Conservation (phyloP, 2,113 vertebrate species). For the Labeo catla region DNA sequence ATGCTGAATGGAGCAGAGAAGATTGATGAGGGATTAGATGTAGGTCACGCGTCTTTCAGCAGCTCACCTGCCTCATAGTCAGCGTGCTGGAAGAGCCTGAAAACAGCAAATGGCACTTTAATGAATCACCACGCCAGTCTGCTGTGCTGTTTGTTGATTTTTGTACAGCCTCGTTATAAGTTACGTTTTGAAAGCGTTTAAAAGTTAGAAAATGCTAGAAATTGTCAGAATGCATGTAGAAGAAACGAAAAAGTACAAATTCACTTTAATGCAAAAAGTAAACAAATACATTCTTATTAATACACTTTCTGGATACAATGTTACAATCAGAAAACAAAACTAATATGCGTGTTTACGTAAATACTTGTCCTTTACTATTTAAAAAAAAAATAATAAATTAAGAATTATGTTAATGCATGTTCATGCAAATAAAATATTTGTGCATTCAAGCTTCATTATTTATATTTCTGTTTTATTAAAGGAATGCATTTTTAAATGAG, state of each 20-base stretch:
- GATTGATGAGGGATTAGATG: conserved; percentile 71
- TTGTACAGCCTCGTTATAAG: neutral
- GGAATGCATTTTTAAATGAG: neutral
- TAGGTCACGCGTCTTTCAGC: conserved; percentile 61
- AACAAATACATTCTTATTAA: neutral
- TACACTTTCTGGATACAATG: neutral
- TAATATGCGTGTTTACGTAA: neutral
- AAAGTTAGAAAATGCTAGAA: neutral
- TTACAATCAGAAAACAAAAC: neutral
- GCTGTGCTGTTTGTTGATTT: neutral
- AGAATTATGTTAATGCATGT: neutral
- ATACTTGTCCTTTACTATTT: neutral
- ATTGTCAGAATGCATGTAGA: neutral
- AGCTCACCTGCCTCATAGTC: conserved; percentile 32
- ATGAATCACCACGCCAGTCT: neutral
- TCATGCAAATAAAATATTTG: neutral
- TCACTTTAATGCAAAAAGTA: neutral
- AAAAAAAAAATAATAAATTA: neutral
- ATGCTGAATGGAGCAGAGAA: conserved; percentile 59
- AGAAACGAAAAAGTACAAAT: neutral
- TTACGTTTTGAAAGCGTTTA: neutral
- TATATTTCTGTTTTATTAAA: neutral
- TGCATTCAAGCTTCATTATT: neutral
- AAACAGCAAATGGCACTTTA: conserved; percentile 38
- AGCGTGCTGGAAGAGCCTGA: conserved; percentile 23